Conservation (phyloP, 2,888 invertebrate genomes). For the Oscheius sp. region DNA sequence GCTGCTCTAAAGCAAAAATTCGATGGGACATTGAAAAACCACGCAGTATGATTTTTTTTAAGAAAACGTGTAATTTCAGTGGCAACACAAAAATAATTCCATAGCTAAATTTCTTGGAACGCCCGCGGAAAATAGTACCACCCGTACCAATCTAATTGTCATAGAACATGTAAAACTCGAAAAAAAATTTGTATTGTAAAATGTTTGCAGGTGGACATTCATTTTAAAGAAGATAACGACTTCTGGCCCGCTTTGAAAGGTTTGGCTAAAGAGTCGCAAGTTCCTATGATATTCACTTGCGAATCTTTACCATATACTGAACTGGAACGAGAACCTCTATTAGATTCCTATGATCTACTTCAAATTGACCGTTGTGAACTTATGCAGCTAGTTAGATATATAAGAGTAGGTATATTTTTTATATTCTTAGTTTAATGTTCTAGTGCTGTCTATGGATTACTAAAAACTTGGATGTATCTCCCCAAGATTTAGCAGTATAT, state of each 20-base stretch:
- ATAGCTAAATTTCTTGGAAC: conserved; percentile 26
- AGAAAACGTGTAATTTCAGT: neutral
- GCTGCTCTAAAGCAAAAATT: conserved; percentile 19
- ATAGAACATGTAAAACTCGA: conserved; percentile 11
- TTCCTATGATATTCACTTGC: conserved; percentile 35
- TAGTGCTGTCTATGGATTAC: no score
- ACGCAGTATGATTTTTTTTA: neutral
- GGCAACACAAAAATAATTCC: neutral
- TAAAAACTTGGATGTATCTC: no score
- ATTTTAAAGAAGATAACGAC: conserved; percentile 29
- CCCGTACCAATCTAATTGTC: conserved; percentile 8
- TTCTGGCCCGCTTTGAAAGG: conserved; percentile 26
- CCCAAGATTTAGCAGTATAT: neutral
- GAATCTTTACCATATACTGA: conserved; percentile 4
- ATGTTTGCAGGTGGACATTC: conserved; percentile 15
- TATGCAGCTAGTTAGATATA: neutral
- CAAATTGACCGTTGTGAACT: neutral
- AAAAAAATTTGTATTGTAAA: neutral
- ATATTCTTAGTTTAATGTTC: no score
- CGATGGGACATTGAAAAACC: conserved; percentile 11
- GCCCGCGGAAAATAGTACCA: neutral
- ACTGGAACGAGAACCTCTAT: conserved; percentile 1
- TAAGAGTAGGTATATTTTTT: neutral
- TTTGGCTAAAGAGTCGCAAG: conserved; percentile 6
- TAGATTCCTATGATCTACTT: neutral